Evolutionary conservation across 2,113 vertebrate genomes (phyloP).

Genomic region (Cyrtonyx montezumae): DNA sequence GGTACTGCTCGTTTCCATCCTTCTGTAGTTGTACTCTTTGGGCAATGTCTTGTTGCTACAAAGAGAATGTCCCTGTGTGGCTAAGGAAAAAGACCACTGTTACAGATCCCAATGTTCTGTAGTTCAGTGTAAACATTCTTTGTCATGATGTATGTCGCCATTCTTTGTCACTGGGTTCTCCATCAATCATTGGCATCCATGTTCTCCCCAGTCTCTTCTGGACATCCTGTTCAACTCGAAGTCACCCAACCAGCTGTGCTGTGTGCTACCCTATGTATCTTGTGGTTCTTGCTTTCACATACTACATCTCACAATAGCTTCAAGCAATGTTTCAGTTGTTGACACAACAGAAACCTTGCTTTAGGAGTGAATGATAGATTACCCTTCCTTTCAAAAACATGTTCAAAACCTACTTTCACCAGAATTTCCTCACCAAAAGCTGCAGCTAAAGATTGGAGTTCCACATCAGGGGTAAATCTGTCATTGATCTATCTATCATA

Average conservation of each 20-base stretch:
- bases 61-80: neutral
- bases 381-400: neutral
- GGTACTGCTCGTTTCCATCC: neutral
- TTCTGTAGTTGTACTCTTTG: neutral
- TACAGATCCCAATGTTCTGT: neutral
- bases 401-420: neutral
- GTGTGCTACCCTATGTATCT: neutral
- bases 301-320: neutral
- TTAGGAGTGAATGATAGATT: neutral
- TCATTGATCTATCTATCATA: fast-evolving
- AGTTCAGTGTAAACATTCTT: neutral
- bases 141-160: neutral
- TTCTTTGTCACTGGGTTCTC: neutral
- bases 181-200: neutral
- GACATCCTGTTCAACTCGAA: neutral
- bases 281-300: neutral
- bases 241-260: neutral
- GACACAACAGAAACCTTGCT: neutral
- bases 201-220: neutral
- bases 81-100: neutral
- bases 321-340: neutral
- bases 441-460: fast-evolving
- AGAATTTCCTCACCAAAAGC: neutral
- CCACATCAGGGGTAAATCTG: neutral
- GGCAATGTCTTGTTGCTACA: too few species aligned